phyloP scores from a whole-genome alignment of 2,888 invertebrate genomes.

The Volucella inanis region DNA sequence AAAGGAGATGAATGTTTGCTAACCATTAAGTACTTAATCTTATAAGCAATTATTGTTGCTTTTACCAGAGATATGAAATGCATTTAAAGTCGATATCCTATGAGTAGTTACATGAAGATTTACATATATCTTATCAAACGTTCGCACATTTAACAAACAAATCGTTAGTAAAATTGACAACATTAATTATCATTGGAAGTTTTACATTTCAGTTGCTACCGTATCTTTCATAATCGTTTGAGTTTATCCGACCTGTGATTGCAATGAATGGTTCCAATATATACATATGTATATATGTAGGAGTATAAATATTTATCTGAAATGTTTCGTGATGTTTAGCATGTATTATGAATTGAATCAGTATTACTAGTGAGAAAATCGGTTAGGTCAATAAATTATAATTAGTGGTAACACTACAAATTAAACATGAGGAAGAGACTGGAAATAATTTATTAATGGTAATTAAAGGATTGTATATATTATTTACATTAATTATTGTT shows the following conservation, averaged over 20 bases:
- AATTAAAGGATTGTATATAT: too few relatives aligned
- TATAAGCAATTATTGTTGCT: conserved; percentile 19
- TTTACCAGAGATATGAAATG: conserved; percentile 28
- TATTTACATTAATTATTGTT: too few relatives aligned
- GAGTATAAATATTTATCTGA: conserved; percentile 24
- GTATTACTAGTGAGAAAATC: too few relatives aligned
- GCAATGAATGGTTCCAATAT: conserved; percentile 22
- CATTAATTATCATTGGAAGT: conserved; percentile 37
- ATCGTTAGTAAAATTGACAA: conserved; percentile 37
- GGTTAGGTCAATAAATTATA: too few relatives aligned
- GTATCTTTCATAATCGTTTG: background rate
- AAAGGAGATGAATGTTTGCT: conserved; percentile 58
- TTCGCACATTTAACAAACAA: conserved; percentile 39
- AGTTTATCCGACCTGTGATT: background rate
- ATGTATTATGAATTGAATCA: too few relatives aligned
- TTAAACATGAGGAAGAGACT: too few relatives aligned
- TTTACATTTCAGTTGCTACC: conserved; percentile 27
- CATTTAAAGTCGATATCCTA: conserved; percentile 10
- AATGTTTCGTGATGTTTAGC: background rate
- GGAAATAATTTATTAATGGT: too few relatives aligned
- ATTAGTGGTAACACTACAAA: too few relatives aligned
- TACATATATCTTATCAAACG: conserved; percentile 39
- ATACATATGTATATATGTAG: background rate
- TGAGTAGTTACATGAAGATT: background rate
- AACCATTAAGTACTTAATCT: conserved; percentile 2